Evolutionary conservation across 2,888 invertebrate species (phyloP), one percentile per base, ranked within the genome.

Genomic region (Drosophila borborema): DNA sequence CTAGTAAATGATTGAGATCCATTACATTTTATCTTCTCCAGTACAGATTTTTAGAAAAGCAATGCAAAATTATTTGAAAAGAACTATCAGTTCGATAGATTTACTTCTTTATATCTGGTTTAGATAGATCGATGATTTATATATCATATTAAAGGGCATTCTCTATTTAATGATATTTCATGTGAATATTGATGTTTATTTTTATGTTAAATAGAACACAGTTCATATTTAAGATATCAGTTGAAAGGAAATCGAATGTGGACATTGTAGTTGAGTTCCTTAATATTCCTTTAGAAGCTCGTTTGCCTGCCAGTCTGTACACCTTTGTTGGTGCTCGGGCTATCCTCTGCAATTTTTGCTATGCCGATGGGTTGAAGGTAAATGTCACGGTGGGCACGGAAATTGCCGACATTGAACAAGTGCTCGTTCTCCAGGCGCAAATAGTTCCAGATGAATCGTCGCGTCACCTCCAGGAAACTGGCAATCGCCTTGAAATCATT

Each of bases 401-500:
- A 99, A 93, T 97, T 96, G 92, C 99, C 99, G 94, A 98, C 99
- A 94, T 99, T 99, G 94, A 99, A 99, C 48, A 99, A 94, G 92
- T 99, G 99, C 92, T 99, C 99, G 94, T 99, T 99, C 94, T 99
- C 99, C 88, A 99, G 93, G 0, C 99, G 98, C 94, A 99, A 98
- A 93, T 98, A 99, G 93, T 99, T 99, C 99, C 99, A 99, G 43
- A 99, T 95, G 93, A 99, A 99, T 64, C 99, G 95, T 91, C 97
- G 71, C 90, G 97, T 96, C 0, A 98, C 97, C 94, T 98, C 98
- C 0, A 97, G 93, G 0, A 97, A 96, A 41, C 97, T 96, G 34
- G 96, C 91, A 72, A 98, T 94, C 0, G 97, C 96, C 12, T 95
- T 95, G 95, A 97, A 96, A 2, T 97, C 94, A 90, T 97, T 97